These are phyloP conservation scores for Dilophus febrilis DNA, from an alignment of 2,888 invertebrate genomes.

Conservation along the genomic window DNA sequence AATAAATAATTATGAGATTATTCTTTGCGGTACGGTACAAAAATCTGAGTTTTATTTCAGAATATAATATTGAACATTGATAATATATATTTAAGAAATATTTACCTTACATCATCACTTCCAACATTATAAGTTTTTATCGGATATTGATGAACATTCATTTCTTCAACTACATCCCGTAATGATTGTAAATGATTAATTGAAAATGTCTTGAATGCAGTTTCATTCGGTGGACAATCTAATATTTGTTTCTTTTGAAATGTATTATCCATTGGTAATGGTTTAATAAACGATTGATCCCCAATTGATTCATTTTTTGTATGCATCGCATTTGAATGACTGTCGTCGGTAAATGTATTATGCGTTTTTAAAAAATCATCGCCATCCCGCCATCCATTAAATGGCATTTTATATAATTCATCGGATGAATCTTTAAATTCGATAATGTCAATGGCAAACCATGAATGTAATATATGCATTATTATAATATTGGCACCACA, in stretches of 20 bases:
- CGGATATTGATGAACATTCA: background rate
- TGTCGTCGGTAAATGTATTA: background rate
- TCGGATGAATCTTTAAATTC: slow-evolving; percentile 15
- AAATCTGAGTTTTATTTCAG: background rate
- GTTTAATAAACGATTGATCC: background rate
- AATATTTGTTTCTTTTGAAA: background rate
- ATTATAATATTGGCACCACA: slow-evolving; percentile 51
- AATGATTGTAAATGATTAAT: background rate
- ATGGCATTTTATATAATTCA: slow-evolving; percentile 1
- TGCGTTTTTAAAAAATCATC: background rate
- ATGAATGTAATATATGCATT: slow-evolving; percentile 46
- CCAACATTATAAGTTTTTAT: background rate
- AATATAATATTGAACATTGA: too few species aligned
- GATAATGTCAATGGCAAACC: slow-evolving; percentile 43
- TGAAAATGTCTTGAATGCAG: too few species aligned
- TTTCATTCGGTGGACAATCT: slow-evolving; percentile 1
- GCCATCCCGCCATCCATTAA: background rate
- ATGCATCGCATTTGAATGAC: background rate
- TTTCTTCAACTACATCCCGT: background rate
- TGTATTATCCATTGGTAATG: background rate
- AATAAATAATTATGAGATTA: background rate
- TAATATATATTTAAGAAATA: background rate
- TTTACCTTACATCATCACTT: background rate
- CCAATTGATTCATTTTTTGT: background rate
- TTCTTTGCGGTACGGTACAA: background rate